Percentiles rank a stretch among this genome's conserved stretches.
These are phyloP conservation scores for Metopia argyrocephala DNA, from an alignment of 2,888 invertebrate species.

Conservation along the genomic window DNA sequence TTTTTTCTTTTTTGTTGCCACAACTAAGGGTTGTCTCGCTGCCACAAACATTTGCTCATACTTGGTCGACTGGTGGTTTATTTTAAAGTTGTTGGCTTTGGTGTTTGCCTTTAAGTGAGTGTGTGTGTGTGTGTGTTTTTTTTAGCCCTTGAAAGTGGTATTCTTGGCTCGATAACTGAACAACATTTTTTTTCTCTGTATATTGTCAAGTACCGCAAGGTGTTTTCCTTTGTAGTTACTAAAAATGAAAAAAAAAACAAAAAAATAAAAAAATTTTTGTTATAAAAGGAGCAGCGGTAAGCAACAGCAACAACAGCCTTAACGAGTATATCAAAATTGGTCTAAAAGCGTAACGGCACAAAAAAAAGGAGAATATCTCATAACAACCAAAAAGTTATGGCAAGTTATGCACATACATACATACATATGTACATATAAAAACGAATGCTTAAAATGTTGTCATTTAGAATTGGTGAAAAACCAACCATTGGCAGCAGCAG, in stretches of 20 bases:
- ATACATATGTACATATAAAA: slow-evolving; percentile 14
- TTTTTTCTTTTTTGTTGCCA: not conserved
- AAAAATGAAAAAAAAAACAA: not conserved
- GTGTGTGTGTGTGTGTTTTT: no score
- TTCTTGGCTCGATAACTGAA: slow-evolving; percentile 15
- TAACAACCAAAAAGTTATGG: slow-evolving; percentile 54
- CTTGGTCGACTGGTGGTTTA: not conserved
- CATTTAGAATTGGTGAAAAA: slow-evolving; percentile 26
- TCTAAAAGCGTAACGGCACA: slow-evolving; percentile 52
- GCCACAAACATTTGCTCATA: slow-evolving; percentile 45
- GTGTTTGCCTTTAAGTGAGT: not conserved
- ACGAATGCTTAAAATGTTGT: slow-evolving; percentile 39
- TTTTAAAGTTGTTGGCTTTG: not conserved
- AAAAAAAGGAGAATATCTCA: slow-evolving; percentile 37
- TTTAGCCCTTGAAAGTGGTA: slow-evolving; percentile 55
- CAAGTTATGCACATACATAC: no score
- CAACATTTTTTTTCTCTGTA: no score
- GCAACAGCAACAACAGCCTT: not conserved
- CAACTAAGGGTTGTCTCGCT: not conserved
- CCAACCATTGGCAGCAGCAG: slow-evolving; percentile 21
- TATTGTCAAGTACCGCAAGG: slow-evolving; percentile 52
- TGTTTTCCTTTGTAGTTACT: slow-evolving; percentile 46
- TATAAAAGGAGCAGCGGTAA: slow-evolving; percentile 9
- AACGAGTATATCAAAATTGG: slow-evolving; percentile 37
- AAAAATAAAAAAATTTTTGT: not conserved